phyloP scores from a whole-genome alignment of 2,113 vertebrate species.

The Dromaius novaehollandiae region DNA sequence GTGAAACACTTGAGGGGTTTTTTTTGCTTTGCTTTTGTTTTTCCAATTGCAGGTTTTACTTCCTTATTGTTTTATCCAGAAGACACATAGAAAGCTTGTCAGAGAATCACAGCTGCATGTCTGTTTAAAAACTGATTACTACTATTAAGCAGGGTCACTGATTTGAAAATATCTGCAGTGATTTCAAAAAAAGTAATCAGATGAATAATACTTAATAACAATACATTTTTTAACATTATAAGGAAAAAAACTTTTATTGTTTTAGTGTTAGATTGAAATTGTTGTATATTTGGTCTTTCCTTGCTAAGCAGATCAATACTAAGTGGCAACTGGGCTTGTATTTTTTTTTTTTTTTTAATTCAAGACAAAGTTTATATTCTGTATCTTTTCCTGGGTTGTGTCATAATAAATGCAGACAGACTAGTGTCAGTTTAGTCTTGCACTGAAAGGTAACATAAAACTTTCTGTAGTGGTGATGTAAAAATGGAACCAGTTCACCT shows the following conservation, averaged over 20 bases:
- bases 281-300: neutral
- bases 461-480: neutral
- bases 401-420: neutral
- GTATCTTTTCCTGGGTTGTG: neutral
- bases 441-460: neutral
- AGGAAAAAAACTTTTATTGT: neutral
- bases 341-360: neutral
- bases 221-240: neutral
- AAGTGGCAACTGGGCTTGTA: neutral
- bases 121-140: neutral
- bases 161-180: neutral
- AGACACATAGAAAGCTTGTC: neutral
- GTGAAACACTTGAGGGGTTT: neutral
- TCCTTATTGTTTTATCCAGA: neutral
- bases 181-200: neutral
- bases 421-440: neutral
- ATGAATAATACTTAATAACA: neutral
- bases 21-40: neutral
- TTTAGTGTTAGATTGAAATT: neutral
- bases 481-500: neutral
- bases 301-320: neutral
- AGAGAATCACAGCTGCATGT: neutral
- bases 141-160: neutral
- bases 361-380: neutral
- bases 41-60: neutral